phyloP scores from a whole-genome alignment of 2,113 vertebrate genomes.

The Hippotragus niger region DNA sequence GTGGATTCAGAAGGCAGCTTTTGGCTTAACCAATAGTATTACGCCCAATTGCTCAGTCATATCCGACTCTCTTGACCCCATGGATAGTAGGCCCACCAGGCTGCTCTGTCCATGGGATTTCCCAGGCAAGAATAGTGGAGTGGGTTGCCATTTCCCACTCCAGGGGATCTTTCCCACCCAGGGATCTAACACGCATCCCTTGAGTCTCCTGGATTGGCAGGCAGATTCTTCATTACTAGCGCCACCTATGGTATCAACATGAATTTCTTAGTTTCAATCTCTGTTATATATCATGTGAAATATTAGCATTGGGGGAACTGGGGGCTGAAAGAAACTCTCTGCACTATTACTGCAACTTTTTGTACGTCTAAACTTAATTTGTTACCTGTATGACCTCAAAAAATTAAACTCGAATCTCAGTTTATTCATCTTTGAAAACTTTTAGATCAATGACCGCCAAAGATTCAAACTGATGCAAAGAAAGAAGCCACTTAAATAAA shows the following conservation, averaged over 20 bases:
- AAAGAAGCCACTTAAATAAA: neutral
- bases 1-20: neutral
- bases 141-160: neutral
- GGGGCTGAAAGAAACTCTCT: neutral
- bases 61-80: neutral
- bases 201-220: neutral
- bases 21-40: neutral
- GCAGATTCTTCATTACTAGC: neutral
- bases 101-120: neutral
- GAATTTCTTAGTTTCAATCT: neutral
- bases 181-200: neutral
- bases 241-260: neutral
- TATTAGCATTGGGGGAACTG: neutral
- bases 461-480: neutral
- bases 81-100: neutral
- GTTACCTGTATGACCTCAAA: neutral
- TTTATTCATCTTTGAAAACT: neutral
- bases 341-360: neutral
- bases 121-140: neutral
- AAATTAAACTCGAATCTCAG: neutral
- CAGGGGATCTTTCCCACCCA: neutral
- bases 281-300: neutral
- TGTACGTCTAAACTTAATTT: neutral
- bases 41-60: neutral
- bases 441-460: neutral